Conservation (phyloP, 2,888 invertebrate species). For the Thecocarcelia acutangulata region DNA sequence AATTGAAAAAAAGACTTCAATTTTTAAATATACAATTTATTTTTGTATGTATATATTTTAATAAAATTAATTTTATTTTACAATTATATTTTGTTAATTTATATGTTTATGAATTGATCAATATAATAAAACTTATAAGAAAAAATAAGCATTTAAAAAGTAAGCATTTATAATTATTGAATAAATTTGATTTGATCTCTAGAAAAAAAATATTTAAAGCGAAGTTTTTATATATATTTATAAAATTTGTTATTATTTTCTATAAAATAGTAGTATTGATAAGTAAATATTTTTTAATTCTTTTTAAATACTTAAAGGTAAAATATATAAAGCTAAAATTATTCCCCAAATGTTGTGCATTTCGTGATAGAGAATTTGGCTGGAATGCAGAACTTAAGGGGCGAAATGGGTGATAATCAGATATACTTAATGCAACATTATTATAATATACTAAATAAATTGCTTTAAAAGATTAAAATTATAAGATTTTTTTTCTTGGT, state of each 20-base stretch:
- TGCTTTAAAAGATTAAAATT: background rate
- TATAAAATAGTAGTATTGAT: slow-evolving; percentile 45
- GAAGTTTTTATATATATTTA: no score
- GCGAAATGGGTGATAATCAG: slow-evolving; percentile 14
- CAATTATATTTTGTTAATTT: slow-evolving; percentile 43
- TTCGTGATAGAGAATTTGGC: background rate
- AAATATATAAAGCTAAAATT: slow-evolving; percentile 60
- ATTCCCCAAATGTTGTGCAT: no score
- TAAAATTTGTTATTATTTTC: slow-evolving; percentile 8
- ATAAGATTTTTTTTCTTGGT: slow-evolving; percentile 5
- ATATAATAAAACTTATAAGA: slow-evolving; percentile 57
- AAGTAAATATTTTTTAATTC: slow-evolving; percentile 32
- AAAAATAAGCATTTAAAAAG: slow-evolving; percentile 45
- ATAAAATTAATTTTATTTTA: slow-evolving; percentile 60
- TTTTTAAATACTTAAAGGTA: slow-evolving; percentile 66
- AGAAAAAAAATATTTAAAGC: slow-evolving; percentile 24
- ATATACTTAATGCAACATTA: slow-evolving; percentile 42
- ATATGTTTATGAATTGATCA: slow-evolving; percentile 20
- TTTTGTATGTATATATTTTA: slow-evolving; percentile 9
- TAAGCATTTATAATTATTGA: background rate
- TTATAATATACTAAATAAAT: slow-evolving; percentile 23
- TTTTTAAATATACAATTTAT: background rate
- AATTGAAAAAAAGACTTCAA: no score
- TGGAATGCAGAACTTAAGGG: no score
- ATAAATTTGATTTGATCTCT: slow-evolving; percentile 15